Evolutionary conservation across 2,797 vertebrate species (phyloP), one percentile per base, ranked within the genome.

Genomic region (Siniperca obscura): DNA sequence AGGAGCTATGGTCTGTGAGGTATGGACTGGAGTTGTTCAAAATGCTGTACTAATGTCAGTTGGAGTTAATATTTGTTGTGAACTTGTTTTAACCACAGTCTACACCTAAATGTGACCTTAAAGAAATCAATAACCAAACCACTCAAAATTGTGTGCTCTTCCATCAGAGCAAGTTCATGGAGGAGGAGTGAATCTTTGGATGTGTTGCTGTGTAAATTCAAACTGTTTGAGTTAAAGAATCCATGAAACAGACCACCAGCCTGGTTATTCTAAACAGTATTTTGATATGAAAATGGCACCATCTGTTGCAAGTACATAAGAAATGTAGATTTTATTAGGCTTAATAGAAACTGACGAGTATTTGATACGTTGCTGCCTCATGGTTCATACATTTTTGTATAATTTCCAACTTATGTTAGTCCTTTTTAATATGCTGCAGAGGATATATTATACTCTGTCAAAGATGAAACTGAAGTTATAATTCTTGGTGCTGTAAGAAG

Each of bases 61-160:
- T 34, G 50, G 46, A 84, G 74, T 85, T 88, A 67, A 88, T 85
- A 75, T 76, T 85, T 82, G 72, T 75, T 81, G 69, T 46, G 65
- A 65, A 78, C 65, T 69, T 70, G 36, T 61, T 87, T 55, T 42
- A 44, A 78, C 57, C 53, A 6, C 1, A 3, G 70, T 50, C n/a
- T 16, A 36, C 55, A 70, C 27, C 27, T 40, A 52, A 69, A 66
- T 25, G 19, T 56, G 64, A 67, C 69, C 48, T 67, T 7, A 27
- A 30, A 12, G 12, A 50, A 70, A 68, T 66, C 53, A 48, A 55
- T 59, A 75, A 44, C 11, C 12, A 8, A 66, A 67, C 50, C 34
- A 27, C 38, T 14, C 11, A 13, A 52, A 36, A 34, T 2, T 14
- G 60, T 48, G 6, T 30, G 46, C 40, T 76, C 48, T 34, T 66